Base-by-base conservation (phyloP, 2,888 invertebrate species). In the Eretmocerus hayati region DNA sequence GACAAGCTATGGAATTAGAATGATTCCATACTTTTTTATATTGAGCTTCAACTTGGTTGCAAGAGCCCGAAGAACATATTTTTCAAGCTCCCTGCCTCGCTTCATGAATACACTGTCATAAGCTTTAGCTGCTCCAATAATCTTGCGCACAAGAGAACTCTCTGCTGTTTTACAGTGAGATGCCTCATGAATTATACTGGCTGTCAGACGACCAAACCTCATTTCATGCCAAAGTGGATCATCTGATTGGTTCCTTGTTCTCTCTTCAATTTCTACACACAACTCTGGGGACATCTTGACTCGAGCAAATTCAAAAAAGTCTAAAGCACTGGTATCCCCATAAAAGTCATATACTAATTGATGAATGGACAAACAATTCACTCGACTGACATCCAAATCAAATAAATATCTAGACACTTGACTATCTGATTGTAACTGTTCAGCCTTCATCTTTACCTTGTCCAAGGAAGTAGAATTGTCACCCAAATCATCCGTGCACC, bases 111-210 rank as follows among this genome's bases (percentile, higher is more conserved):
- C 13, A 13, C n/a, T 33, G 20, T 46, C 46, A 30, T 30, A 46
- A 8, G 21, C 26, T 46, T 46, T 46, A n/a, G 40, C 16, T 21
- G 35, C 46, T 19, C 46, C 46, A 16, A 46, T 33, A 32, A 46
- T 13, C n/a, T 40, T 31, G 13, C 23, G 18, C 13, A 41, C 41
- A 13, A 46, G 41, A 15, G 20, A 20, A 15, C 46, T 35, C 9
- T 46, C 22, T 21, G 20, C 8, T 16, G 33, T 46, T n/a, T 33
- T 13, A 46, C 46, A 46, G n/a, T 20, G 13, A 11, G 20, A 16
- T 3, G 46, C 46, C 33, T 46, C 46, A 16, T 46, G 33, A 6
- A 40, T 22, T 9, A 15, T 37, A 15, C 35, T 33, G 5, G 40
- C 46, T 11, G 46, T 46, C 15, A 46, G 40, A 32, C 40, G 18